Percentiles rank a stretch among this genome's conserved stretches.
phyloP scores from a whole-genome alignment of 2,888 invertebrate genomes.

The Agrilus mali region DNA sequence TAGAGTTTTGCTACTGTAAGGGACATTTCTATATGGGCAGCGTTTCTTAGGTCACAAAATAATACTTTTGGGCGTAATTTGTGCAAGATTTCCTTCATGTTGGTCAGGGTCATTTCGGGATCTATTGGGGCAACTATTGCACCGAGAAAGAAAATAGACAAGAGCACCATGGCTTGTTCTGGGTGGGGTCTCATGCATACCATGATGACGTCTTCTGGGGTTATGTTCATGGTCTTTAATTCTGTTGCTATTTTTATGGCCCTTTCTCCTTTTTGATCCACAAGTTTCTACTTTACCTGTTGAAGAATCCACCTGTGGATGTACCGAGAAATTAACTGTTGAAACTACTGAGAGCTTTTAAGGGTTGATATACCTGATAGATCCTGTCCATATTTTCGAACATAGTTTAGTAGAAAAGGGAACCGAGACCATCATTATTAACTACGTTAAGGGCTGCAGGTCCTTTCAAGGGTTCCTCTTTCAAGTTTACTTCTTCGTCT shows the following conservation, averaged over 20 bases:
- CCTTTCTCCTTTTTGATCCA: slow-evolving; percentile 21
- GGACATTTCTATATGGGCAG: slow-evolving; percentile 19
- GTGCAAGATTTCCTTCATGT: slow-evolving; percentile 17
- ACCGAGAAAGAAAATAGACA: slow-evolving; percentile 23
- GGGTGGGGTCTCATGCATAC: slow-evolving; percentile 22
- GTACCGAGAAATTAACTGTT: too few species aligned
- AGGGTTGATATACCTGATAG: too few species aligned
- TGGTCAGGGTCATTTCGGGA: slow-evolving; percentile 17
- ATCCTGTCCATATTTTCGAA: too few species aligned
- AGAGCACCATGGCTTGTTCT: slow-evolving; percentile 24
- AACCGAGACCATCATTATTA: too few species aligned
- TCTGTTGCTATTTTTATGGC: slow-evolving; percentile 22
- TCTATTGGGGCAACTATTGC: slow-evolving; percentile 25
- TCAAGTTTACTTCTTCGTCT: too few species aligned
- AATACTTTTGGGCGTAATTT: slow-evolving; percentile 25
- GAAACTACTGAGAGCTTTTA: too few species aligned
- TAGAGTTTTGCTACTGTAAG: not conserved
- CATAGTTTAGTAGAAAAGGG: too few species aligned
- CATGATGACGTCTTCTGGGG: slow-evolving; percentile 21
- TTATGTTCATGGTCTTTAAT: slow-evolving; percentile 18
- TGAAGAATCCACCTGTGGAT: slow-evolving; percentile 21
- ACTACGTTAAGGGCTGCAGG: too few species aligned
- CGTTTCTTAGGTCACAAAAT: slow-evolving; percentile 23
- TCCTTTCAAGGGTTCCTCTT: too few species aligned
- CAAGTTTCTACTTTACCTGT: slow-evolving; percentile 24